Evolutionary conservation across 2,113 vertebrate species (phyloP).

Genomic region (Nerophis ophidion): DNA sequence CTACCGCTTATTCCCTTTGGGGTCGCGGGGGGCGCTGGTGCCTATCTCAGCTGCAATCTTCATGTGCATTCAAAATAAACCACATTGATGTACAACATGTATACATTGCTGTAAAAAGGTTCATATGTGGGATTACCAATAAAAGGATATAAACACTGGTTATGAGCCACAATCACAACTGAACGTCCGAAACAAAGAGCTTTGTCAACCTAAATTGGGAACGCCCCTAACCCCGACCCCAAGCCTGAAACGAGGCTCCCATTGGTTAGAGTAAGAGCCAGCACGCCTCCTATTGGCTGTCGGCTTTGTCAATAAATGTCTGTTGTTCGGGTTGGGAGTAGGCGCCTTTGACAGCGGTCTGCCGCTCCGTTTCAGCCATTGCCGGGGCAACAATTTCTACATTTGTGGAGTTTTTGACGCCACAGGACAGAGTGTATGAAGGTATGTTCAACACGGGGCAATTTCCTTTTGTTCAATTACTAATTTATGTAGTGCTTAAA

Average conservation of each 20-base stretch:
- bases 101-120: neutral
- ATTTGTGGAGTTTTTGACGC: slow-evolving; percentile 37
- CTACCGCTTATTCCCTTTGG: too few relatives aligned
- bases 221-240: slow-evolving; percentile 32
- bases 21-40: too few relatives aligned
- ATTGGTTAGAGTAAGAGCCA: slow-evolving; percentile 34
- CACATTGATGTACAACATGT: neutral
- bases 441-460: slow-evolving; percentile 41
- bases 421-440: slow-evolving; percentile 48
- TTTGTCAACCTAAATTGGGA: slow-evolving; percentile 32
- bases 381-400: slow-evolving; percentile 25
- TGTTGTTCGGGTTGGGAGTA: slow-evolving; percentile 42
- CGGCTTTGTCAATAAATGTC: slow-evolving; percentile 31
- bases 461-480: too few relatives aligned
- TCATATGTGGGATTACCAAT: neutral
- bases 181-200: slow-evolving; percentile 67
- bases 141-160: neutral
- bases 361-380: slow-evolving; percentile 44
- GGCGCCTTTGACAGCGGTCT: slow-evolving; percentile 44
- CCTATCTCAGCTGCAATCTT: too few relatives aligned
- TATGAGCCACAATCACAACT: slow-evolving; percentile 19
- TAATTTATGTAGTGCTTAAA: neutral
- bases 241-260: neutral
- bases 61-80: too few relatives aligned
- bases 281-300: slow-evolving; percentile 44